Percentiles rank a stretch among this genome's conserved stretches.
These are phyloP conservation scores for Drosophila repletoides DNA, from an alignment of 1,140 invertebrate genomes.

Conservation along the genomic window DNA sequence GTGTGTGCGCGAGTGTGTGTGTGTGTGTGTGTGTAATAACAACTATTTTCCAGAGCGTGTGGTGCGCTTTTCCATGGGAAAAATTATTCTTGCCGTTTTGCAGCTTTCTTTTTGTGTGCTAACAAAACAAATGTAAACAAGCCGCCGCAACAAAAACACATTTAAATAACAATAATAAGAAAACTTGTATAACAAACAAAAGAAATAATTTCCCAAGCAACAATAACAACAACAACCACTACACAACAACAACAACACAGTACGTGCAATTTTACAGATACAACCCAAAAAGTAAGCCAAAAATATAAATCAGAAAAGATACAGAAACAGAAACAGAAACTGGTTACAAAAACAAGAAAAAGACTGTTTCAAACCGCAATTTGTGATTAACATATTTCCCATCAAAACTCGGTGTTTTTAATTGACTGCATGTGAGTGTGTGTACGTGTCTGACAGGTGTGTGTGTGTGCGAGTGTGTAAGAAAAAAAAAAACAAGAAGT, in stretches of 20 bases:
- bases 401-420: slow-evolving; percentile 65
- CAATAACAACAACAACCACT: background rate
- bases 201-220: slow-evolving; percentile 49
- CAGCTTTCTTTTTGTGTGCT: slow-evolving; percentile 74
- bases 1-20: slow-evolving; percentile 5
- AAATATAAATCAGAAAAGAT: slow-evolving; percentile 74
- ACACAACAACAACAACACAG: slow-evolving; percentile 12
- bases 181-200: slow-evolving; percentile 49
- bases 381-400: slow-evolving; percentile 78
- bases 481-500: slow-evolving; percentile 72
- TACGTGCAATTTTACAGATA: slow-evolving; percentile 60
- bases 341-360: slow-evolving; percentile 50
- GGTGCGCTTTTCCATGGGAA: slow-evolving; percentile 65
- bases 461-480: slow-evolving; percentile 17
- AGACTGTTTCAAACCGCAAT: slow-evolving; percentile 43
- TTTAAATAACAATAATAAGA: background rate
- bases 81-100: slow-evolving; percentile 60
- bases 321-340: too few species aligned
- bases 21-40: slow-evolving; percentile 19
- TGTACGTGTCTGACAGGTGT: slow-evolving; percentile 12
- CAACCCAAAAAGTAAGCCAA: slow-evolving; percentile 58
- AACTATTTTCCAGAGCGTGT: slow-evolving; percentile 12
- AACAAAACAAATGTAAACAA: slow-evolving; percentile 67
- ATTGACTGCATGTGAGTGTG: slow-evolving; percentile 26
- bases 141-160: slow-evolving; percentile 11